Evolutionary conservation across 2,888 invertebrate genomes (phyloP).

Genomic region (Mimas tiliae): DNA sequence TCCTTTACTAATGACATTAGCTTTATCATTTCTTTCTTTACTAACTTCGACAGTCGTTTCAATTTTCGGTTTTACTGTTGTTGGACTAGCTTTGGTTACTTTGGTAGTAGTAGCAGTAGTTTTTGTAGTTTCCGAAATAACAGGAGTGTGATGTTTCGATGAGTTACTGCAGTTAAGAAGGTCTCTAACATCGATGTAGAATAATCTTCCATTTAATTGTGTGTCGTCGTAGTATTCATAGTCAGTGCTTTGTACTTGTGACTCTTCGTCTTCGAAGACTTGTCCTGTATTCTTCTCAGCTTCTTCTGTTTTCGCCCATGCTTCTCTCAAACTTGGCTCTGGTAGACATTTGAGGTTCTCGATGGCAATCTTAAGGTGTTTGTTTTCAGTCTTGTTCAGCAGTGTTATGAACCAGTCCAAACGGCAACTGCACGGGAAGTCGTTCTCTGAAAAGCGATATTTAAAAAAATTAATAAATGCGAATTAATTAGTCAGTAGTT

Average conservation of each 20-base stretch:
- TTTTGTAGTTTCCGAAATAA: constrained; percentile 32
- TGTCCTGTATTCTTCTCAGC: constrained; percentile 50
- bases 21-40: constrained; percentile 28
- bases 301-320: constrained; percentile 61
- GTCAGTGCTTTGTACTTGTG: constrained; percentile 50
- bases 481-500: constrained; percentile 9
- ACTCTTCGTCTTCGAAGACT: constrained; percentile 51
- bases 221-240: constrained; percentile 78
- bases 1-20: constrained; percentile 1
- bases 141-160: constrained; percentile 26
- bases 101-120: constrained; percentile 29
- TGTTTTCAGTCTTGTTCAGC: constrained; percentile 68
- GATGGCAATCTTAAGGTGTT: constrained; percentile 56
- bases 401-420: constrained; percentile 70
- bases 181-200: constrained; percentile 70
- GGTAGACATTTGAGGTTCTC: constrained; percentile 75
- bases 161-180: constrained; percentile 61
- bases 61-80: constrained; percentile 34
- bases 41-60: constrained; percentile 31
- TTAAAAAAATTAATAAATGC: background rate
- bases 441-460: constrained; percentile 66
- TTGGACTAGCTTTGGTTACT: constrained; percentile 38
- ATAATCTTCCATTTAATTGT: constrained; percentile 73
- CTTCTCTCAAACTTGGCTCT: constrained; percentile 55
- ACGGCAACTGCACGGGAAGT: constrained; percentile 69